Evolutionary conservation across 2,113 vertebrate genomes (phyloP).

Genomic region (Trematomus loennbergii): DNA sequence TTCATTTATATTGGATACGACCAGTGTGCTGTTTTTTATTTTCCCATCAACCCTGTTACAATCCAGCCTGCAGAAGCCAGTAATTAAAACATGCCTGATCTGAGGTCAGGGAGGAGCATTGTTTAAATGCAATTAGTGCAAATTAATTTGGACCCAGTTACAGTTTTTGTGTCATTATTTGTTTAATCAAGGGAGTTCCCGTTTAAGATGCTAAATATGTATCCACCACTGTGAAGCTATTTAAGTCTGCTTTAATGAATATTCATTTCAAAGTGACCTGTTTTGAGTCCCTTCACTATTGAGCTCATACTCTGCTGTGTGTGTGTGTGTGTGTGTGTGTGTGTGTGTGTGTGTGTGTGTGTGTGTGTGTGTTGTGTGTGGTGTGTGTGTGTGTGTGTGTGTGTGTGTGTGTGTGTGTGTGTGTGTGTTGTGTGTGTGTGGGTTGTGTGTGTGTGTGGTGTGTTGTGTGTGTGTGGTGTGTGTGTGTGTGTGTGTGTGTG

Average conservation of each 20-base stretch:
- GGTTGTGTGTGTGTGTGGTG: background rate
- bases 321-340: conserved; percentile 7
- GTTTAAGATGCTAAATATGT: conserved; percentile 78
- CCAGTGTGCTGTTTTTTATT: conserved; percentile 76
- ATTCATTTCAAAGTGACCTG: conserved; percentile 76
- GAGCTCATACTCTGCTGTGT: background rate
- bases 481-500: no score
- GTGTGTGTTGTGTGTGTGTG: no score
- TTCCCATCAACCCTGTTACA: conserved; percentile 72
- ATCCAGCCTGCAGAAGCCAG: conserved; percentile 72
- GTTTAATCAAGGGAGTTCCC: conserved; percentile 83
- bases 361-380: no score
- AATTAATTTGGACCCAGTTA: conserved; percentile 84
- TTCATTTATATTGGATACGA: conserved; percentile 67
- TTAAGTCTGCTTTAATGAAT: conserved; percentile 74
- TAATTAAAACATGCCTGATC: conserved; percentile 82
- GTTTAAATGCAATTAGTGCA: conserved; percentile 85
- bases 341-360: background rate
- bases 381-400: no score
- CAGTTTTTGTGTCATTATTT: conserved; percentile 84
- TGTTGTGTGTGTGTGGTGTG: background rate
- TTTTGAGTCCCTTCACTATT: conserved; percentile 41
- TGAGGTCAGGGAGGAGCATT: conserved; percentile 82
- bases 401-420: no score
- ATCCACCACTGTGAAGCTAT: conserved; percentile 50